These are phyloP conservation scores for Protonemura montana DNA, from an alignment of 2,888 invertebrate species.

Conservation along the genomic window DNA sequence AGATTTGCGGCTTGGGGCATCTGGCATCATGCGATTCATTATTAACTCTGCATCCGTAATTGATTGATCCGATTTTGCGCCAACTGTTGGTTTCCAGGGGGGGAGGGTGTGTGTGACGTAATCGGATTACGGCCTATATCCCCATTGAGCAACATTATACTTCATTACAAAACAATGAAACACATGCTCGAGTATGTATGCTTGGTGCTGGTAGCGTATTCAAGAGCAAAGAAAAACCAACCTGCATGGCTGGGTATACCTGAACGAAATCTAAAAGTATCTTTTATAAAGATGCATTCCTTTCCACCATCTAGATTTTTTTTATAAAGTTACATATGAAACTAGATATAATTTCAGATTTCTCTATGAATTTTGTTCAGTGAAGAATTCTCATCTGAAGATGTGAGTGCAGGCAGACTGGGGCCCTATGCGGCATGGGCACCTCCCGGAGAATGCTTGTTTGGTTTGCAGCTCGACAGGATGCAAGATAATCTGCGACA, in stretches of 20 bases:
- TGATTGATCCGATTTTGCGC: slow-evolving; percentile 39
- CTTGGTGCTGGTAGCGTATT: neutral
- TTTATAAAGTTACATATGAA: neutral
- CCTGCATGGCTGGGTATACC: neutral
- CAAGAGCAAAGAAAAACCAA: neutral
- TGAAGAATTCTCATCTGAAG: neutral
- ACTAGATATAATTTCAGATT: neutral
- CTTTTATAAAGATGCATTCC: neutral
- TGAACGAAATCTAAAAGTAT: neutral
- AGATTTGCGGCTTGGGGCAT: slow-evolving; percentile 38
- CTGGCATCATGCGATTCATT: slow-evolving; percentile 41
- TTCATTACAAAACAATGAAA: neutral
- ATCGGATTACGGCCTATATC: slow-evolving; percentile 19
- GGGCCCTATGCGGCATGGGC: neutral
- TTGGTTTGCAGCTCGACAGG: neutral
- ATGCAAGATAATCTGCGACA: neutral
- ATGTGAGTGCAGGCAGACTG: neutral
- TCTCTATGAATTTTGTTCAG: neutral
- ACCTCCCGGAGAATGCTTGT: slow-evolving; percentile 21
- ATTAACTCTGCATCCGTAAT: slow-evolving; percentile 33
- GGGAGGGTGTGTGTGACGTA: neutral
- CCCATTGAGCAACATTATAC: neutral
- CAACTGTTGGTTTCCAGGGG: slow-evolving; percentile 20
- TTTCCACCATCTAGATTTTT: neutral
- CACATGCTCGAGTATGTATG: neutral